Base-by-base conservation (phyloP, 2,113 vertebrate species). In the Leptocoma aspasia region DNA sequence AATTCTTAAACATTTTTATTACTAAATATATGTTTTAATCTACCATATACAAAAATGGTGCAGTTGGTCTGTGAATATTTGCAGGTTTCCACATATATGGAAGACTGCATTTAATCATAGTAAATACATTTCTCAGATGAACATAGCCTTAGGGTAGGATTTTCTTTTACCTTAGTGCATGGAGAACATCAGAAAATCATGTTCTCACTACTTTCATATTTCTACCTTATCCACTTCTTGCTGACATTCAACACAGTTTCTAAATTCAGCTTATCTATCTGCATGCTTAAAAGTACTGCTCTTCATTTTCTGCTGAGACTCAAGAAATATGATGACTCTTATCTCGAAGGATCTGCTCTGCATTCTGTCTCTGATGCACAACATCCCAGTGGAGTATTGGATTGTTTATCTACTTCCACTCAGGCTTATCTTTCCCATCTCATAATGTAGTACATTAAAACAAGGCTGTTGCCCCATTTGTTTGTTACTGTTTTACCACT, bases 341-440 rank as follows among this genome's bases (percentile, higher is more conserved):
- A 97, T 96, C 97, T 94, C 22, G 6, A 95, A 96, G 42, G 77
- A 95, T 96, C 96, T 92, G 81, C 85, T 89, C 82, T 91, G 75
- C 86, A 93, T 92, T 97, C 75, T 88, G 78, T 77, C 83, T 93
- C 82, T 39, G 71, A 68, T 66, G 63, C 92, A 94, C 75, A 96
- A 95, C 94, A 96, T 96, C 95, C 94, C 95, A 93, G 94, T 65
- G 89, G 95, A 96, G 95, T 93, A 97, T 95, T 94, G 92, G 94
- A 86, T 95, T 95, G 92, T 97, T 98, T 96, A 97, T 97, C 97
- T 97, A 35, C 95, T 97, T 86, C 89, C 95, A 86, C n/a, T 86
- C 84, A 82, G 82, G 60, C 82, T 98, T 98, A 97, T 94, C 96
- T 96, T 95, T 89, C 19, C 15, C 89, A 97, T 97, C 96, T 91